phyloP scores from a whole-genome alignment of 2,797 vertebrate genomes.

The Eulemur mongoz region DNA sequence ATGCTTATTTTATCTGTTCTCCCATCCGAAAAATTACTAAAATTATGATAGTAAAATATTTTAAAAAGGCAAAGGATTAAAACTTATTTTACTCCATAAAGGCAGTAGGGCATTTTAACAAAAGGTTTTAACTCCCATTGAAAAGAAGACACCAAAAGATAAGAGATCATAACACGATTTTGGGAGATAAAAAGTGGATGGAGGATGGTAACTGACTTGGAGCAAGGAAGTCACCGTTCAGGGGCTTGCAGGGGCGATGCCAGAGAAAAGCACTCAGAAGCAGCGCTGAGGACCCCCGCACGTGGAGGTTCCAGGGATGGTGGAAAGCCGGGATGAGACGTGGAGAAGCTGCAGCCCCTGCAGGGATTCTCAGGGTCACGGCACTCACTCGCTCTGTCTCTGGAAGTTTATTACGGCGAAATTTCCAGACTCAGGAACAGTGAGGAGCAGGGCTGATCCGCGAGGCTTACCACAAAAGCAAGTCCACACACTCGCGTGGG shows the following conservation, averaged over 20 bases:
- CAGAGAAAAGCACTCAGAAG: neutral
- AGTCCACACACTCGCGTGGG: neutral
- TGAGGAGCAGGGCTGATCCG: neutral
- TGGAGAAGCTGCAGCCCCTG: neutral
- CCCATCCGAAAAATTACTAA: neutral
- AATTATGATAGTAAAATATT: neutral
- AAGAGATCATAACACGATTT: neutral
- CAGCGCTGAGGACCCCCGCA: fast-evolving
- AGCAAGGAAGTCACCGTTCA: neutral
- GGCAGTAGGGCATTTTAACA: neutral
- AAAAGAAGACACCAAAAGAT: neutral
- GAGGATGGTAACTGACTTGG: neutral
- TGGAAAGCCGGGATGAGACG: neutral
- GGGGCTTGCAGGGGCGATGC: neutral
- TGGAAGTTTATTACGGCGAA: neutral
- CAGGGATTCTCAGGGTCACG: neutral
- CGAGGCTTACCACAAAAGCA: neutral
- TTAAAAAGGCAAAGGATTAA: neutral
- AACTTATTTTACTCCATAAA: neutral
- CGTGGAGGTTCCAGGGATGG: neutral
- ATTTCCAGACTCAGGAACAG: neutral
- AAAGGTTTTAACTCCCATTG: neutral
- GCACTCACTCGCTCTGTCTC: neutral
- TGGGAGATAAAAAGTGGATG: neutral
- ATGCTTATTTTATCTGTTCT: conserved; percentile 2